Conservation (phyloP, 2,797 vertebrate genomes). For the Phaenicophaeus curvirostris region DNA sequence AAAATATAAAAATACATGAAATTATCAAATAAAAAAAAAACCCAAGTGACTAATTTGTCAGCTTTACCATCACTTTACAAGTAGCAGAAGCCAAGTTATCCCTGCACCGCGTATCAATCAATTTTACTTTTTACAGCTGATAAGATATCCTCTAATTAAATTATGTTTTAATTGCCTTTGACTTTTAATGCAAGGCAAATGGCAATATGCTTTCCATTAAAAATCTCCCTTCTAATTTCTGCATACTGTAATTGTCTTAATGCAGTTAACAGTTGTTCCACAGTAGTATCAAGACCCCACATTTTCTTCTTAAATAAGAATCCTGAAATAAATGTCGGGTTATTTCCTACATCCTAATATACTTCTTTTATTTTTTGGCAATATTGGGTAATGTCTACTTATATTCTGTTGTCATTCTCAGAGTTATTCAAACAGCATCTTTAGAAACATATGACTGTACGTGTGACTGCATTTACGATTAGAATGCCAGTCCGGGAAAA, state of each 20-base stretch:
- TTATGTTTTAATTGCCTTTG: slow-evolving; percentile 76
- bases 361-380: slow-evolving; percentile 2
- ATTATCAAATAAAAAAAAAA: slow-evolving; percentile 30
- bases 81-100: slow-evolving; percentile 64
- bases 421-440: neutral
- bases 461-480: slow-evolving; percentile 26
- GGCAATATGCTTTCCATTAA: slow-evolving; percentile 56
- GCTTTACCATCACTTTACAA: slow-evolving; percentile 55
- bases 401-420: neutral
- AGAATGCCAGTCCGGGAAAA: neutral
- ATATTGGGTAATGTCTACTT: neutral
- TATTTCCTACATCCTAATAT: neutral
- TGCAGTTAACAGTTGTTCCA: neutral
- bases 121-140: slow-evolving; percentile 67
- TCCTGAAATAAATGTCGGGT: neutral
- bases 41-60: slow-evolving; percentile 50
- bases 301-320: neutral
- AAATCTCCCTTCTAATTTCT: neutral
- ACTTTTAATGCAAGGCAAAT: slow-evolving; percentile 67
- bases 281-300: neutral
- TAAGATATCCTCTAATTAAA: slow-evolving; percentile 77
- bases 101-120: slow-evolving; percentile 74
- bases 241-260: neutral
- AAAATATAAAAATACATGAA: slow-evolving; percentile 40
- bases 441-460: neutral